phyloP scores from a whole-genome alignment of 2,113 vertebrate species.

The Rutilus rutilus region DNA sequence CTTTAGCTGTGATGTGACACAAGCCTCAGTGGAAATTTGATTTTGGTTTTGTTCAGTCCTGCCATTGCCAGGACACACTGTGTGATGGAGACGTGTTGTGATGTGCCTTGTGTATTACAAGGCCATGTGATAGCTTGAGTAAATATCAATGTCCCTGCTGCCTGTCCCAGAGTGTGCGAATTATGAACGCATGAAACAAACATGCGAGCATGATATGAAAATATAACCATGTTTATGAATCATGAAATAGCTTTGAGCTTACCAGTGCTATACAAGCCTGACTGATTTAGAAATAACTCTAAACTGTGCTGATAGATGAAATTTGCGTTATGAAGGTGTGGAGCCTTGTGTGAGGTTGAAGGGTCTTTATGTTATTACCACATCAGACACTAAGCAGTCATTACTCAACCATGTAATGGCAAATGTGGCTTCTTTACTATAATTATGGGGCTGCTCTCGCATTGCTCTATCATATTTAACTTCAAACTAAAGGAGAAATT shows the following conservation, averaged over 20 bases:
- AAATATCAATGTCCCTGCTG: conserved; percentile 22
- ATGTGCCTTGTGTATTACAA: conserved; percentile 17
- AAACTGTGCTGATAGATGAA: conserved; percentile 65
- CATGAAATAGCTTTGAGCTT: conserved; percentile 6
- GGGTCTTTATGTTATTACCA: conserved; percentile 19
- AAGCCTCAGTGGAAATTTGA: conserved; percentile 43
- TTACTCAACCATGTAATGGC: conserved; percentile 9
- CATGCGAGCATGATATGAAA: conserved; percentile 41
- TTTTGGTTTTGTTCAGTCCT: conserved; percentile 33
- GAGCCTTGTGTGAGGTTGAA: conserved; percentile 11
- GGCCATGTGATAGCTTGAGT: conserved; percentile 27
- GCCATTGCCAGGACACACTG: conserved; percentile 41
- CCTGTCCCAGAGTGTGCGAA: conserved; percentile 24
- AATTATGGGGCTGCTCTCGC: conserved; percentile 5
- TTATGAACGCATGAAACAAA: conserved; percentile 53
- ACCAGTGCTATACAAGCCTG: not conserved
- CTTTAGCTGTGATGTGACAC: conserved; percentile 55
- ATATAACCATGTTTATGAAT: conserved; percentile 17
- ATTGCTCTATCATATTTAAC: conserved; percentile 1
- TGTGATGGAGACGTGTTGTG: conserved; percentile 36
- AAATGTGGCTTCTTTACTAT: not conserved
- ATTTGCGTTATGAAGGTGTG: conserved; percentile 62
- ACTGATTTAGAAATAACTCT: conserved; percentile 38
- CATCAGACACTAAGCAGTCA: not conserved
- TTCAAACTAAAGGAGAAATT: conserved; percentile 21